Evolutionary conservation across 1,140 invertebrate species (phyloP), one percentile per base, ranked within the genome.

Genomic region (Drosophila neocordata): DNA sequence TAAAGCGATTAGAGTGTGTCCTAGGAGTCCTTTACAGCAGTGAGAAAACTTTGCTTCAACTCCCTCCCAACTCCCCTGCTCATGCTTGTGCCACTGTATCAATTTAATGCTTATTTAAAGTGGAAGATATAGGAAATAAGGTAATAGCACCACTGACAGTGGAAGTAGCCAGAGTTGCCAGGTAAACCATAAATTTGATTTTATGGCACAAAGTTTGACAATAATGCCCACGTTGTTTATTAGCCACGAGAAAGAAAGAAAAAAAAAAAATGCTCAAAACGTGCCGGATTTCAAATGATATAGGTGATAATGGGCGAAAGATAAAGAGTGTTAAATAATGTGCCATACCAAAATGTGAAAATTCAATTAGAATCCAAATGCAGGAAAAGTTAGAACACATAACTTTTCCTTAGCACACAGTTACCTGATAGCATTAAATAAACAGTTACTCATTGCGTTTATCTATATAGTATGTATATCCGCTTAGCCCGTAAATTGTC

Each of bases 61-160:
- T 31, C 27, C 27, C 27, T 7, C 5, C 6, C 27, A 4, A 3
- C 6, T 31, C 5, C 4, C 67, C 24, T 57, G 31, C 35, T 56
- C 31, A 1, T n/a, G n/a, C n/a, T n/a, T n/a, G 2, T 31, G 27
- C 2, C 27, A 35, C 67, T 67, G 74, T 82, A 85, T 85, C 82
- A 85, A 87, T 85, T 85, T 85, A 87, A 87, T 87, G 78, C 74
- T 72, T 76, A 75, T 85, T 85, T 87, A 82, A 87, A 82, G 82
- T 72, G 65, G 27, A 44, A 73, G 72, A 73, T 73, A 73, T 65
- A 20, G 69, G 69, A 72, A 73, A 72, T 73, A 41, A 64, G 59
- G 20, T 34, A 57, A 64, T 56, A 63, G 58, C 31, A 34, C n/a
- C 6, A 15, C 7, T 12, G 13, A n/a, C 34, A 58, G n/a, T 65